These are phyloP conservation scores for Calcarius ornatus DNA, from an alignment of 2,113 vertebrate species.

Conservation along the genomic window DNA sequence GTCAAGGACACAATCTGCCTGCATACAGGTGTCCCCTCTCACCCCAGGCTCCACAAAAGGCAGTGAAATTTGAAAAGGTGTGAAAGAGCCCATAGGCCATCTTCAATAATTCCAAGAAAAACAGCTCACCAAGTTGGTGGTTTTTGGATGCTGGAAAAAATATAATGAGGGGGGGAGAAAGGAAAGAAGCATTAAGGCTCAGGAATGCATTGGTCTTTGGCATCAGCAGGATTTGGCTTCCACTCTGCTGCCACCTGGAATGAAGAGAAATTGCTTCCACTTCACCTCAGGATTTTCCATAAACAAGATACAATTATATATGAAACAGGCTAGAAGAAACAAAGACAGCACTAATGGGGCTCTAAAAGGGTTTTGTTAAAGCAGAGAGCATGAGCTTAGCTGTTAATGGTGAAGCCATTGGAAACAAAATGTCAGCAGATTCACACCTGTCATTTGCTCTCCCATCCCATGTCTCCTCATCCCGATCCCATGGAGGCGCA, in stretches of 20 bases:
- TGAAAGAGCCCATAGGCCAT: neutral
- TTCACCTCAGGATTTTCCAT: constrained; percentile 47
- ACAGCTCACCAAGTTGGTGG: neutral
- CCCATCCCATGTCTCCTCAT: neutral
- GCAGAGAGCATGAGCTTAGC: constrained; percentile 3
- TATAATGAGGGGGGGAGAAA: neutral
- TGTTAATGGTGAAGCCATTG: neutral
- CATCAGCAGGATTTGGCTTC: constrained; percentile 27
- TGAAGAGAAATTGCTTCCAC: constrained; percentile 47
- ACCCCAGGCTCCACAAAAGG: neutral
- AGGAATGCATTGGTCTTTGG: neutral
- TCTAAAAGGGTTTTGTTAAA: constrained; percentile 8
- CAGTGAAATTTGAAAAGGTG: neutral
- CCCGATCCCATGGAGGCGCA: accelerated
- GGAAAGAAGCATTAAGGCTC: neutral
- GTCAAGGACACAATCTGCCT: neutral
- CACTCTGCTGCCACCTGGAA: constrained; percentile 35
- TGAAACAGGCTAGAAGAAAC: constrained; percentile 20
- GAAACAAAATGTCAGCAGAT: constrained; percentile 54
- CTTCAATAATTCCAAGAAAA: neutral
- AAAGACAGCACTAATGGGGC: constrained; percentile 26
- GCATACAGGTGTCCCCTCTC: neutral
- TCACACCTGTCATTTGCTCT: constrained; percentile 26
- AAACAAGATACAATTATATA: constrained; percentile 23
- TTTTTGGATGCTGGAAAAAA: neutral